These are phyloP conservation scores for Perognathus longimembris DNA, from an alignment of 2,113 vertebrate genomes.

Conservation along the genomic window DNA sequence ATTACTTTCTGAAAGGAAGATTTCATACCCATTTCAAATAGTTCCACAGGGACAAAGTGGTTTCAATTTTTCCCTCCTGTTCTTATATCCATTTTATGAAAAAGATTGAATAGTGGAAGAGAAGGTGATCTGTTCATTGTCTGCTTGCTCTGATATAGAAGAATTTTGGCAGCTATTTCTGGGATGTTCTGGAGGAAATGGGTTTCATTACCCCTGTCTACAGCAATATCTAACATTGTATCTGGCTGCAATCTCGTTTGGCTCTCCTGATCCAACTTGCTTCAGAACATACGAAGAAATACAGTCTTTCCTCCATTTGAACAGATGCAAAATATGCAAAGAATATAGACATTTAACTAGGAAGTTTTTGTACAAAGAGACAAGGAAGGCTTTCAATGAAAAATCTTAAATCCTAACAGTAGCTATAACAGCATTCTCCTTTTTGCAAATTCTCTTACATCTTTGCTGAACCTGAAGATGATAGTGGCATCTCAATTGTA, in stretches of 20 bases:
- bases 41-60: conserved; percentile 16
- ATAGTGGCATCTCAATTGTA: conserved; percentile 48
- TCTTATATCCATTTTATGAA: neutral
- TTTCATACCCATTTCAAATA: conserved; percentile 23
- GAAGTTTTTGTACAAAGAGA: conserved; percentile 21
- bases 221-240: neutral
- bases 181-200: neutral
- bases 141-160: neutral
- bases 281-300: neutral
- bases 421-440: neutral
- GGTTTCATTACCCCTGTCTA: neutral
- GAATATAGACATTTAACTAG: conserved; percentile 26
- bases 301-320: neutral
- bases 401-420: conserved; percentile 13
- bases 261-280: neutral
- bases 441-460: conserved; percentile 5
- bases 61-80: neutral
- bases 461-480: conserved; percentile 36
- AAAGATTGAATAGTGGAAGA: neutral
- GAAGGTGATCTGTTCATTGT: neutral
- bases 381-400: neutral
- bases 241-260: neutral
- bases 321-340: conserved; percentile 20
- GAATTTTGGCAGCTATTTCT: neutral
- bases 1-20: conserved; percentile 32